A percentile compares a stretch with the other conserved stretches of the same genome.
Evolutionary conservation across 2,113 vertebrate genomes (phyloP).

Genomic region (Sigmodon hispidus): DNA sequence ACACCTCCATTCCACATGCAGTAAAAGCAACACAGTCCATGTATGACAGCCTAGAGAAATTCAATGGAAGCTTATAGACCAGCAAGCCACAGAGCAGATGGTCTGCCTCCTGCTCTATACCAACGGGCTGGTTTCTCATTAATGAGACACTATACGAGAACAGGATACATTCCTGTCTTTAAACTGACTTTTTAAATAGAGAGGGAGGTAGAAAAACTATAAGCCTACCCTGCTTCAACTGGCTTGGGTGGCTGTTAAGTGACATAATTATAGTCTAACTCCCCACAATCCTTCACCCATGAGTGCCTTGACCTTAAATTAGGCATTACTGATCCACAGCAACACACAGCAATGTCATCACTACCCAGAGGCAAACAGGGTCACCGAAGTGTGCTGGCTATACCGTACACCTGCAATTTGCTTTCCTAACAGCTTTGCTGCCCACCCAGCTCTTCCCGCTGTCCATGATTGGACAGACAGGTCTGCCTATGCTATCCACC

Average conservation of each 20-base stretch:
- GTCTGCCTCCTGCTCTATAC: not conserved
- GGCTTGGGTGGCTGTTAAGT: fast-evolving
- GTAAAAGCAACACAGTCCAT: not conserved
- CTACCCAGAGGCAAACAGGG: not conserved
- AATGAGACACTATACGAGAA: not conserved
- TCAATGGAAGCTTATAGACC: not conserved
- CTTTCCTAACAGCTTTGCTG: not conserved
- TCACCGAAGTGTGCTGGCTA: fast-evolving
- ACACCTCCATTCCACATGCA: too few species aligned
- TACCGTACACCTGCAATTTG: fast-evolving
- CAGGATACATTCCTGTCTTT: fast-evolving
- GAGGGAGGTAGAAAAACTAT: not conserved
- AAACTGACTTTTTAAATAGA: not conserved
- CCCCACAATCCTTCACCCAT: not conserved
- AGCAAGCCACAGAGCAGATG: not conserved
- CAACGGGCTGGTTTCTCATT: not conserved
- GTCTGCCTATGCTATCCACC: fast-evolving
- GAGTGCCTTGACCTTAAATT: fast-evolving
- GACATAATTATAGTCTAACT: fast-evolving
- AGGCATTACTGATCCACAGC: fast-evolving
- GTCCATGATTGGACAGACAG: not conserved
- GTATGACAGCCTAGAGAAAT: fast-evolving
- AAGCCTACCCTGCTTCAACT: not conserved
- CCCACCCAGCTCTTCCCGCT: fast-evolving
- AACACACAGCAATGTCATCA: not conserved